Evolutionary conservation across 2,888 invertebrate species (phyloP).

Genomic region (Rhodophaea formosa): DNA sequence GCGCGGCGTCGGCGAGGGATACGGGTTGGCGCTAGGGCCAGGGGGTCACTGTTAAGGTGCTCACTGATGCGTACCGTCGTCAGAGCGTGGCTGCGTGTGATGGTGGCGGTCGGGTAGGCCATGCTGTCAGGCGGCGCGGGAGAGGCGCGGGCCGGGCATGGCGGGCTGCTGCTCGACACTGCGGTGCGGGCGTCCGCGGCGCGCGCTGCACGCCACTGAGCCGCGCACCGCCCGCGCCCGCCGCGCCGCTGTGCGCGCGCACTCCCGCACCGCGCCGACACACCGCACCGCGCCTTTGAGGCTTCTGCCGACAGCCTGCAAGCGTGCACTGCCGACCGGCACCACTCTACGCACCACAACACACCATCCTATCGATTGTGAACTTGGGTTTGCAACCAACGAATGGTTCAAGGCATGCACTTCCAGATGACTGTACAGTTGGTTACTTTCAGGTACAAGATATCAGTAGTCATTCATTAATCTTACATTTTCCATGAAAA

Average conservation of each 20-base stretch:
- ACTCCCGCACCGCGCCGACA: constrained; percentile 50
- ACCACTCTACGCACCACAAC: constrained; percentile 48
- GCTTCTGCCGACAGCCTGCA: constrained; percentile 49
- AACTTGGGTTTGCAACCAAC: constrained; percentile 43
- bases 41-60: constrained; percentile 32
- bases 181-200: constrained; percentile 80
- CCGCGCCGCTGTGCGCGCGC: constrained; percentile 59
- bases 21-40: constrained; percentile 33
- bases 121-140: constrained; percentile 81
- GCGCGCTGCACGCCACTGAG: constrained; percentile 79
- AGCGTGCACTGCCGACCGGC: constrained; percentile 53
- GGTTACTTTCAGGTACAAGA: neutral
- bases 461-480: neutral
- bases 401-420: constrained; percentile 30
- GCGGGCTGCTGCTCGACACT: constrained; percentile 79
- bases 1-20: constrained; percentile 33
- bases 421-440: neutral
- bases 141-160: constrained; percentile 80
- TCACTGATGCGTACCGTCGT: constrained; percentile 73
- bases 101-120: constrained; percentile 79
- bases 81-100: constrained; percentile 81
- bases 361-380: constrained; percentile 51
- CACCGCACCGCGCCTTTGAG: constrained; percentile 48
- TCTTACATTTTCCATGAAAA: neutral
- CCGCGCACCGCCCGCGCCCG: constrained; percentile 69